A percentile compares a stretch with the other conserved stretches of the same genome.
Conservation (phyloP, 1,140 invertebrate genomes). For the Proales similis region DNA sequence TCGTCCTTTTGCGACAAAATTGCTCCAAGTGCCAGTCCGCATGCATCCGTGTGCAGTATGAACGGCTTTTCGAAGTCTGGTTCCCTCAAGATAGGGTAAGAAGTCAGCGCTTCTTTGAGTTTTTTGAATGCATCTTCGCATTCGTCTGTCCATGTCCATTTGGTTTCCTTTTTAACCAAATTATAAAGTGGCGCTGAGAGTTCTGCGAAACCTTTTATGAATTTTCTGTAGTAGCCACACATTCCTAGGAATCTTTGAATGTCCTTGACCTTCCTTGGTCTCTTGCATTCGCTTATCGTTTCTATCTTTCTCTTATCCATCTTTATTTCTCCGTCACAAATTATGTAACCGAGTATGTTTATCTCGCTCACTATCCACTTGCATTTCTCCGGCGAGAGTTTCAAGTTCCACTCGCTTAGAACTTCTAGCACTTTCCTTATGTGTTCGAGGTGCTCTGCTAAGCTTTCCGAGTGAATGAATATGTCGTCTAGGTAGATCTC, state of each 20-base stretch:
- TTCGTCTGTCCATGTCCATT: conserved; percentile 40
- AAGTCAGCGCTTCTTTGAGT: conserved; percentile 39
- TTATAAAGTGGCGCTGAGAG: conserved; percentile 46
- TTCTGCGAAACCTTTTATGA: conserved; percentile 47
- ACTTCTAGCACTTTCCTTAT: conserved; percentile 38
- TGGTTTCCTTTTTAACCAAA: conserved; percentile 48
- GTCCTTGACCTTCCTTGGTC: conserved; percentile 44
- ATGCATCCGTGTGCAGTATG: conserved; percentile 41
- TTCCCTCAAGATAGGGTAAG: conserved; percentile 40
- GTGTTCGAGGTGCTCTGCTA: conserved; percentile 9
- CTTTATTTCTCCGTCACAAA: conserved; percentile 36
- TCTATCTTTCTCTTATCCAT: conserved; percentile 40
- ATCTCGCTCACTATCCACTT: conserved; percentile 39
- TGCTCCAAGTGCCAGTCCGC: conserved; percentile 33
- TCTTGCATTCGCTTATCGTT: conserved; percentile 39
- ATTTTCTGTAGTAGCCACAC: conserved; percentile 48
- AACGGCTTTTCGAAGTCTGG: conserved; percentile 41
- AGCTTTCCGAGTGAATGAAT: background rate
- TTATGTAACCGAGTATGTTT: conserved; percentile 38
- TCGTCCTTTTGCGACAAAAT: conserved; percentile 17
- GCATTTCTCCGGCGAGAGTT: conserved; percentile 22
- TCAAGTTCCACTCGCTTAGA: conserved; percentile 39
- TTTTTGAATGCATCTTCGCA: conserved; percentile 39
- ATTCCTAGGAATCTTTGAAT: conserved; percentile 54
- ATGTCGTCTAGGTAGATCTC: conserved; percentile 36